Percentiles rank a stretch among this genome's conserved stretches.
Evolutionary conservation across 2,888 invertebrate genomes (phyloP).

Genomic region (Andrena flavipes): DNA sequence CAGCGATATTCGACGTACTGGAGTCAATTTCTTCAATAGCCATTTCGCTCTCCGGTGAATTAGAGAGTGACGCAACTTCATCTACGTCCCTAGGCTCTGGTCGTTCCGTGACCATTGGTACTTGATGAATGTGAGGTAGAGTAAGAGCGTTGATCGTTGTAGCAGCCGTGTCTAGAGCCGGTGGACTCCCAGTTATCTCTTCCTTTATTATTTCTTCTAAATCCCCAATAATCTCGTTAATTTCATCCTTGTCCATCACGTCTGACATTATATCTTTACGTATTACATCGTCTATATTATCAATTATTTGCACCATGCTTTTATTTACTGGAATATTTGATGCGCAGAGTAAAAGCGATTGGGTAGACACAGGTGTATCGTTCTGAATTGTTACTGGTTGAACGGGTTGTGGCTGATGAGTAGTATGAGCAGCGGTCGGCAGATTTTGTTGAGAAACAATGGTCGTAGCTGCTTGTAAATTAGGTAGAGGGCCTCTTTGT

Average conservation of each 20-base stretch:
- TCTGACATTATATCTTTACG: constrained; percentile 81
- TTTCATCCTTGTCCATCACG: constrained; percentile 83
- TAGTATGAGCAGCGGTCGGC: constrained; percentile 49
- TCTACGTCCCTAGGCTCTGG: constrained; percentile 85
- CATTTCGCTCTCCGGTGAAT: constrained; percentile 86
- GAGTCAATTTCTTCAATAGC: constrained; percentile 86
- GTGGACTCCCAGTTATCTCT: constrained; percentile 81
- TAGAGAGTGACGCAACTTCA: constrained; percentile 84
- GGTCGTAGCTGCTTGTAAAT: constrained; percentile 64
- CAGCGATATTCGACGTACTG: constrained; percentile 86
- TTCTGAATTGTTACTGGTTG: constrained; percentile 57
- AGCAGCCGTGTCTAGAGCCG: constrained; percentile 62
- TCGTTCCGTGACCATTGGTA: constrained; percentile 69
- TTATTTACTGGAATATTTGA: constrained; percentile 75
- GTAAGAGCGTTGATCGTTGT: constrained; percentile 54
- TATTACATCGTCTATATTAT: constrained; percentile 82
- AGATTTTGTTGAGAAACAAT: constrained; percentile 65
- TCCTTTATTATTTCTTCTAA: constrained; percentile 83
- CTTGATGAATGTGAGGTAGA: constrained; percentile 64
- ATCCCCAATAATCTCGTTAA: constrained; percentile 83
- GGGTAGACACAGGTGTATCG: constrained; percentile 49
- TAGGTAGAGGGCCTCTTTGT: constrained; percentile 77
- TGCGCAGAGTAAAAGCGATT: constrained; percentile 56
- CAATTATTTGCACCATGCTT: constrained; percentile 81
- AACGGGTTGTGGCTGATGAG: constrained; percentile 54